Evolutionary conservation across 2,797 vertebrate genomes (phyloP).

Genomic region (Schizopygopsis pylzovi): DNA sequence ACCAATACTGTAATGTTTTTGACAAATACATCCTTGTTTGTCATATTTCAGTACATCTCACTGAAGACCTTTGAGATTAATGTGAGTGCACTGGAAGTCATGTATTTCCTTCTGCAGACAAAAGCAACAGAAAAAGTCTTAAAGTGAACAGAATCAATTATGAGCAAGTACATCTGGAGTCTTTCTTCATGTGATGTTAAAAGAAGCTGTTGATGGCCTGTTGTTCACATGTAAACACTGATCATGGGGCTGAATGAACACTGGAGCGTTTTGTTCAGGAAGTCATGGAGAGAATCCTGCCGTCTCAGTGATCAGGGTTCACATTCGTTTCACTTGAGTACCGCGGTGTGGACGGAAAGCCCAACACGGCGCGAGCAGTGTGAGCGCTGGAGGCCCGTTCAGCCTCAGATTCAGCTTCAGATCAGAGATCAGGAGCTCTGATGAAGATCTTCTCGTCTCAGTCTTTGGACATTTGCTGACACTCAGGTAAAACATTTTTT

Average conservation of each 20-base stretch:
- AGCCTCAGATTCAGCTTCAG: slow-evolving; percentile 1
- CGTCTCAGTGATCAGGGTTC: background rate
- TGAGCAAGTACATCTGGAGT: background rate
- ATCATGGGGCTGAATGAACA: slow-evolving; percentile 57
- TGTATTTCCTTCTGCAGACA: background rate
- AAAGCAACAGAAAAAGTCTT: background rate
- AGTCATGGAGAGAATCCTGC: slow-evolving; percentile 34
- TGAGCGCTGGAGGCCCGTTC: background rate
- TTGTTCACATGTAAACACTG: slow-evolving; percentile 37
- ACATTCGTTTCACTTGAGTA: slow-evolving; percentile 52
- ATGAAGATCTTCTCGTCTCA: background rate
- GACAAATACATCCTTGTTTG: background rate
- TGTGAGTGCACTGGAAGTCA: background rate
- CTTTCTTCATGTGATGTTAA: background rate
- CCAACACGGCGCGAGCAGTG: background rate
- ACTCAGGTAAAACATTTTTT: background rate
- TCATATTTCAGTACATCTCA: background rate
- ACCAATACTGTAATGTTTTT: background rate
- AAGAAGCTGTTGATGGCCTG: slow-evolving; percentile 32
- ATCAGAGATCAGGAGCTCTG: background rate
- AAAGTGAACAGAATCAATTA: slow-evolving; percentile 26
- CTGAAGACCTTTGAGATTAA: background rate
- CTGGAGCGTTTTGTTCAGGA: slow-evolving; percentile 22
- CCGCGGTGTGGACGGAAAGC: slow-evolving; percentile 21
- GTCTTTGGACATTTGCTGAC: background rate